Conservation (phyloP, 2,888 invertebrate species). For the Erebia epiphron region DNA sequence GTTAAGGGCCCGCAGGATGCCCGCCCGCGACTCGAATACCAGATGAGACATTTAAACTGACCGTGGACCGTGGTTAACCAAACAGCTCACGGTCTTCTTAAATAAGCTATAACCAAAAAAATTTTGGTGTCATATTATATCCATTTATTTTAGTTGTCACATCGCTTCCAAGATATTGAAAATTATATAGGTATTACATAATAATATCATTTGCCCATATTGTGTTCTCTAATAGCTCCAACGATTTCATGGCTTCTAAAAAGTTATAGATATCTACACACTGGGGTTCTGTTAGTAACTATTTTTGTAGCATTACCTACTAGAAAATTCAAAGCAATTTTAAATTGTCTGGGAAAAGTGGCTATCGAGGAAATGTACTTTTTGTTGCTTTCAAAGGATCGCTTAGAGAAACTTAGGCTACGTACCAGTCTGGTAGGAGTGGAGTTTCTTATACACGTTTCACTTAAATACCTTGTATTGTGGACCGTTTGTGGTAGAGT, state of each 20-base stretch:
- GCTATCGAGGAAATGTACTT: slow-evolving; percentile 41
- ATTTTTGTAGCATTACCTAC: slow-evolving; percentile 10
- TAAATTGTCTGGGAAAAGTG: slow-evolving; percentile 42
- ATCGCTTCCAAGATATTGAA: slow-evolving; percentile 10
- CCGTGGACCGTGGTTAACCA: slow-evolving; percentile 35
- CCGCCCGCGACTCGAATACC: slow-evolving; percentile 75
- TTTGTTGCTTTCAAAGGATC: slow-evolving; percentile 44
- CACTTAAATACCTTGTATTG: slow-evolving; percentile 40
- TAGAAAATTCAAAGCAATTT: slow-evolving; percentile 42
- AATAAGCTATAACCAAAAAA: slow-evolving; percentile 36
- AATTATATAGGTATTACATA: not conserved
- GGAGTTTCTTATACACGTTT: slow-evolving; percentile 43
- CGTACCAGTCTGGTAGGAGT: slow-evolving; percentile 39
- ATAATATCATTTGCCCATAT: not conserved
- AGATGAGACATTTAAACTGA: slow-evolving; percentile 59
- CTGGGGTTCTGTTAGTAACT: not conserved
- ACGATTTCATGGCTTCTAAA: not conserved
- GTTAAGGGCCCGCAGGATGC: slow-evolving; percentile 75
- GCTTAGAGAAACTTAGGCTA: slow-evolving; percentile 44
- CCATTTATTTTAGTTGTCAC: not conserved
- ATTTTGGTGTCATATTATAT: slow-evolving; percentile 32
- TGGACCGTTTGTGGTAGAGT: slow-evolving; percentile 36
- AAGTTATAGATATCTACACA: not conserved
- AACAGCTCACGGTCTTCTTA: slow-evolving; percentile 36
- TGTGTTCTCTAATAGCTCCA: not conserved